Conservation (phyloP, 2,888 invertebrate genomes). For the Mesorhabditis spiculigera region DNA sequence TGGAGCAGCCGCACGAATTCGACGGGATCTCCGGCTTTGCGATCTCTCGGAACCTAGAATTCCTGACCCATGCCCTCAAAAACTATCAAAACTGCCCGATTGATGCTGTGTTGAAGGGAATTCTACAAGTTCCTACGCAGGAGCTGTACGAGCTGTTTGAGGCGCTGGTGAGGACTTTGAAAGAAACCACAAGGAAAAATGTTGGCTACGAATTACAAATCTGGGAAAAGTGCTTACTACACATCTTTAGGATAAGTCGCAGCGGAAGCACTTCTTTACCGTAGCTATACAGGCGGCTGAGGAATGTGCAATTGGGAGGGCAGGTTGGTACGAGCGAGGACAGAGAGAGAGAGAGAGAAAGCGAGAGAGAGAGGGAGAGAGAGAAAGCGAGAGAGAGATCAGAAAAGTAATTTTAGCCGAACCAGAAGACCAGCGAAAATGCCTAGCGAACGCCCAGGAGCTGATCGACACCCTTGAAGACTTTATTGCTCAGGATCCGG, state of each 20-base stretch:
- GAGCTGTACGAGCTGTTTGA: background rate
- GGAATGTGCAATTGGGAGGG: background rate
- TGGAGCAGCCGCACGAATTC: background rate
- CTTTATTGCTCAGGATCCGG: background rate
- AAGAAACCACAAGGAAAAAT: no score
- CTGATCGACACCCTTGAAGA: background rate
- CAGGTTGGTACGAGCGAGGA: background rate
- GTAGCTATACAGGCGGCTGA: background rate
- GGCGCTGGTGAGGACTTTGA: background rate
- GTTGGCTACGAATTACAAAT: no score
- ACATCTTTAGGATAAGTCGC: background rate
- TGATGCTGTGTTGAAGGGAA: background rate
- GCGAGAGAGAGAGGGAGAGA: background rate
- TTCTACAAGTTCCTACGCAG: background rate
- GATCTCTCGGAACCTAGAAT: background rate
- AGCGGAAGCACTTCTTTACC: slow-evolving; percentile 4
- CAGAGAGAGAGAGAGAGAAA: background rate
- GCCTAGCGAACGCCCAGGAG: background rate
- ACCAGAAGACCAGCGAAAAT: background rate
- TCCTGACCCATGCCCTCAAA: background rate
- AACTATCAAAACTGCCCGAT: background rate
- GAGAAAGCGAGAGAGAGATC: background rate
- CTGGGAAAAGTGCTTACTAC: no score
- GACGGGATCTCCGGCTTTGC: background rate
- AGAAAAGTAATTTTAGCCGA: background rate